Base-by-base conservation (phyloP, 2,113 vertebrate genomes). In the Geococcyx californianus region DNA sequence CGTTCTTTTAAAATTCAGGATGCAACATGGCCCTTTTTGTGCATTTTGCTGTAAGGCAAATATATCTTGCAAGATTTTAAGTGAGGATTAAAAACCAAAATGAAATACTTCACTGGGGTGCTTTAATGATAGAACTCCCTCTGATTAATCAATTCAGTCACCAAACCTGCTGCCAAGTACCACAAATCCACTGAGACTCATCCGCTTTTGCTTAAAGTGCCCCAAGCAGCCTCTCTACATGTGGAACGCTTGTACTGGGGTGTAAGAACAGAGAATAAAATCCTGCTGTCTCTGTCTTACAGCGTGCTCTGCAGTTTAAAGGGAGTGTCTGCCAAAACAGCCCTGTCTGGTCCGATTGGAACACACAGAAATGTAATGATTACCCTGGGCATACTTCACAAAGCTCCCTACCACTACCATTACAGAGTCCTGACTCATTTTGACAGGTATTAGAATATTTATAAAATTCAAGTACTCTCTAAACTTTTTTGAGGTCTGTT, bases 381-480 rank as follows among this genome's bases (percentile, higher is more conserved):
- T 64, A 95, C 67, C 77, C 75, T 75, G 82, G 94, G 84, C 81
- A 94, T 2, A 82, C 87, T 93, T 95, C 94, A 91, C 69, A 75
- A 51, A 82, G 85, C 67, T 85, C 47, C 87, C 85, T 26, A 49
- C 52, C 93, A 80, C 54, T 36, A 78, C 74, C 88, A 74, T 78
- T 89, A 94, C 45, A 84, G 55, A 87, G 87, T 66, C 94, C 44
- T 96, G 96, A 97, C 79, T 97, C 90, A 81, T 82, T 93, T n/a
- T 95, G 93, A 95, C 91, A 97, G 82, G 79, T 88, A 95, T 78
- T 91, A 97, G 84, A 97, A 96, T 74, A 97, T 91, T 96, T 95
- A 90, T 62, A 94, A 96, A 95, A 92, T 87, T 90, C 91, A 96
- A 97, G 78, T 76, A 94, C 87, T 76, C 82, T 74, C 78, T n/a